A percentile compares a stretch with the other conserved stretches of the same genome.
Conservation (phyloP, 1,140 invertebrate species). For the Meloidogyne exigua region DNA sequence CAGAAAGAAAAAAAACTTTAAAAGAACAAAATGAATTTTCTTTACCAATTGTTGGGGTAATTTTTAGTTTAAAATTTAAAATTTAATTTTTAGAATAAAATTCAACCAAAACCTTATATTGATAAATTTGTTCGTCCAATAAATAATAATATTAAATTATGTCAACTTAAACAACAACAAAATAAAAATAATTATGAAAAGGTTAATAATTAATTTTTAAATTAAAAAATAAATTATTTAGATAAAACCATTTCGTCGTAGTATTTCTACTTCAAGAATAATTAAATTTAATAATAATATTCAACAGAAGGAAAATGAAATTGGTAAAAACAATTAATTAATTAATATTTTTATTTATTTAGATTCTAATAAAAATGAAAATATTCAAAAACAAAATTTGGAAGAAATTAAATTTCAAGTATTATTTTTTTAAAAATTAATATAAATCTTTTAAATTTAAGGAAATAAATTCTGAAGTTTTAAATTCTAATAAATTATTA, state of each 20-base stretch:
- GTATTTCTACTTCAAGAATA: constrained; percentile 21
- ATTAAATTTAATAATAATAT: neutral
- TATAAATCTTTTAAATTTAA: neutral
- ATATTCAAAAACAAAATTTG: too few relatives aligned
- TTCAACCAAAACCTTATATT: constrained; percentile 21
- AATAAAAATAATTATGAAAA: neutral
- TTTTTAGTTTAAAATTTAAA: neutral
- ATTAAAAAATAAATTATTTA: neutral
- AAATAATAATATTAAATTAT: constrained; percentile 3
- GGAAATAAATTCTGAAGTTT: too few relatives aligned
- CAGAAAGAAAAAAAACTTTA: constrained; percentile 15
- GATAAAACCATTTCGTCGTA: constrained; percentile 6
- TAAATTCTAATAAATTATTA: neutral
- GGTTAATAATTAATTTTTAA: neutral
- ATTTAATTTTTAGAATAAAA: constrained; percentile 14
- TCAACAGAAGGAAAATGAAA: too few relatives aligned
- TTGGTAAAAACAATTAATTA: neutral
- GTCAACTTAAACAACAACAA: constrained; percentile 17
- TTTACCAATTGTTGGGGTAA: constrained; percentile 28
- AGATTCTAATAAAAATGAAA: neutral
- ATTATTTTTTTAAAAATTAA: too few relatives aligned
- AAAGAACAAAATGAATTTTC: constrained; percentile 14
- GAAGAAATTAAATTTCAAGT: too few relatives aligned
- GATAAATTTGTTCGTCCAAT: constrained; percentile 22
- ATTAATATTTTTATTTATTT: neutral